Evolutionary conservation across 2,888 invertebrate genomes (phyloP), one percentile per base, ranked within the genome.

Genomic region (Notodonta dromedarius): DNA sequence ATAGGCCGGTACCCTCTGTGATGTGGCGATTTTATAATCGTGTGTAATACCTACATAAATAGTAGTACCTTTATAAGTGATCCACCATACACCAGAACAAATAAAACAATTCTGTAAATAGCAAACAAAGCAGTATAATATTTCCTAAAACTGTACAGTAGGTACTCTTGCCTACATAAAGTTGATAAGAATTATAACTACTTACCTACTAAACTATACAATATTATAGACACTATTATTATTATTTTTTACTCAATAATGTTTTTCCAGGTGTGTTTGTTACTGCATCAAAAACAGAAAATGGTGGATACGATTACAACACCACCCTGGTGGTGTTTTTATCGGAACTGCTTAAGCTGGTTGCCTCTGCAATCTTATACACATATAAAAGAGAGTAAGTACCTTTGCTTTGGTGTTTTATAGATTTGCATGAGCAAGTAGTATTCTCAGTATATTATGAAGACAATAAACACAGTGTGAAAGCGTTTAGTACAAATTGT

Each of bases 291-390:
- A 98, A 98, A 90, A 95, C 96, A 71, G 94, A 95, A 57, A 95
- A 96, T 84, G 97, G 97, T 79, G 94, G 94, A 44, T 99, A 98
- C 88, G 95, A 95, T 70, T 99, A 98, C 84, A 98, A 98, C 80
- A 97, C 97, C 42, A 96, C 97, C 2, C 96, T 97, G 16, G 98
- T 98, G 50, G 98, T 99, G 40, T 94, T 98, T 66, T 86, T 98
- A 64, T 98, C 98, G 7, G 99, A 99, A 94, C 93, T 97, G 56
- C 88, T 98, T 14, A 99, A 99, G 88, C 93, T 99, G 59, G 70
- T 97, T 0, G 94, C 96, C 40, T 98, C 98, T 0, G 86, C 95
- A 40, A 71, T 93, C 59, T 88, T 98, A 5, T 98, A 97, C 80
- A 95, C 96, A 74, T 94, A 93, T 81, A 95, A 84, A 70, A 79